Evolutionary conservation across 2,797 vertebrate genomes (phyloP).

Genomic region (Holocentrus rufus): DNA sequence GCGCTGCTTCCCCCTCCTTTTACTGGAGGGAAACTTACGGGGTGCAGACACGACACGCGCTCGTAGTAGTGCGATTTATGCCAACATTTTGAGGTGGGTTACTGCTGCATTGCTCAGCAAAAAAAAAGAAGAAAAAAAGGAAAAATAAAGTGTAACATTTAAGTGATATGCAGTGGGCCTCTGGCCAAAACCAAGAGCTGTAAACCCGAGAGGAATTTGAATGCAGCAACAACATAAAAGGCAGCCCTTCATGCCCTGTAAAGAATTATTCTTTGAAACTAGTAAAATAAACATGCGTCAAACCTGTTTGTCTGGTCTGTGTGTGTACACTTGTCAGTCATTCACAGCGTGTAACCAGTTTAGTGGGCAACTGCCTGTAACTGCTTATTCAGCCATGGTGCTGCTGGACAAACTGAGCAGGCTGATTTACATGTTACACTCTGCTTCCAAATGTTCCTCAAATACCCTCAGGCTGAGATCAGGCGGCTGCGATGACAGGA

Average conservation of each 20-base stretch:
- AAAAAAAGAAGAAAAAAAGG: too few relatives aligned
- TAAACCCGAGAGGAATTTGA: conserved; percentile 35
- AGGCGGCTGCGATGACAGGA: conserved; percentile 35
- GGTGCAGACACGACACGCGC: conserved; percentile 25
- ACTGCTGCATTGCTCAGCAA: conserved; percentile 13
- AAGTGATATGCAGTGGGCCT: conserved; percentile 28
- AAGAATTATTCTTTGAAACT: conserved; percentile 50
- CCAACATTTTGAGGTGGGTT: conserved; percentile 33
- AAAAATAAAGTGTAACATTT: conserved; percentile 20
- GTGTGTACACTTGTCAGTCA: conserved; percentile 58
- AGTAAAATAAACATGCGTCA: conserved; percentile 46
- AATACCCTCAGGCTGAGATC: conserved; percentile 50
- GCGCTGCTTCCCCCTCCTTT: conserved; percentile 51
- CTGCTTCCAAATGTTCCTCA: conserved; percentile 56
- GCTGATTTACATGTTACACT: conserved; percentile 57
- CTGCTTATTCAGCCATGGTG: conserved; percentile 38
- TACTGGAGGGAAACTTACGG: conserved; percentile 54
- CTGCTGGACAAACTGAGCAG: conserved; percentile 33
- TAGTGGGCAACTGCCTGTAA: conserved; percentile 55
- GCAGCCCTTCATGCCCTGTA: conserved; percentile 15
- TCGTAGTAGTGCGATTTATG: conserved; percentile 20
- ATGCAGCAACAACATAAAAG: conserved; percentile 41
- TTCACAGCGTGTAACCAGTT: conserved; percentile 59
- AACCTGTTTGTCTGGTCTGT: conserved; percentile 62
- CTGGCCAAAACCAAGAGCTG: conserved; percentile 34